Evolutionary conservation across 2,113 vertebrate genomes (phyloP).

Genomic region (Chaetura pelagica): DNA sequence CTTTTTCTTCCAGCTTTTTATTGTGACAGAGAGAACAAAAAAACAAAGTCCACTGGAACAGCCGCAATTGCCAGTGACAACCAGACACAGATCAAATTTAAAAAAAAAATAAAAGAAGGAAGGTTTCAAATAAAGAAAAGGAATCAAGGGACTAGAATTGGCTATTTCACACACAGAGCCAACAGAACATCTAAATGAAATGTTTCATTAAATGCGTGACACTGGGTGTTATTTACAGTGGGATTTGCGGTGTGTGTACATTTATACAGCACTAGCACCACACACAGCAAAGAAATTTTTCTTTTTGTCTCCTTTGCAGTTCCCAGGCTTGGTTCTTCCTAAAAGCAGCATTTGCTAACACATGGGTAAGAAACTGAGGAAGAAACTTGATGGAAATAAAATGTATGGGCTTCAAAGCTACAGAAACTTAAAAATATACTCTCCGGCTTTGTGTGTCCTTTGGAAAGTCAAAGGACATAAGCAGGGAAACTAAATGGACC

Average conservation of each 20-base stretch:
- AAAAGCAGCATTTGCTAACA: slow-evolving; percentile 19
- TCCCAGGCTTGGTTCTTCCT: background rate
- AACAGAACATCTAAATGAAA: slow-evolving; percentile 43
- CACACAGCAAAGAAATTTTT: background rate
- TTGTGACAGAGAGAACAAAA: slow-evolving; percentile 51
- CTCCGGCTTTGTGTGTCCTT: background rate
- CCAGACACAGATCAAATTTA: slow-evolving; percentile 31
- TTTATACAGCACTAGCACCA: background rate
- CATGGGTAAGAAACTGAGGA: background rate
- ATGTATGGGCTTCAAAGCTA: background rate
- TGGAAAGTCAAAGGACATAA: slow-evolving; percentile 2
- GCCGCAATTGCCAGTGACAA: slow-evolving; percentile 38
- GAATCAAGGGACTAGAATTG: background rate
- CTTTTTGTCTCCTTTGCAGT: background rate
- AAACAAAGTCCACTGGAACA: slow-evolving; percentile 16
- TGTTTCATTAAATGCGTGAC: background rate
- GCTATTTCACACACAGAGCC: slow-evolving; percentile 8
- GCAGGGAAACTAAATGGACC: background rate
- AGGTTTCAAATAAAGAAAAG: slow-evolving; percentile 18
- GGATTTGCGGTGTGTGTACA: background rate
- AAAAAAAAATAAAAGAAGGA: background rate
- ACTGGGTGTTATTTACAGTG: slow-evolving; percentile 43
- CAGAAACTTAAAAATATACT: background rate
- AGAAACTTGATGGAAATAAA: background rate
- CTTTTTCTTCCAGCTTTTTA: slow-evolving; percentile 53